These are phyloP conservation scores for Heliothis virescens DNA, from an alignment of 1,140 invertebrate genomes.

Conservation along the genomic window DNA sequence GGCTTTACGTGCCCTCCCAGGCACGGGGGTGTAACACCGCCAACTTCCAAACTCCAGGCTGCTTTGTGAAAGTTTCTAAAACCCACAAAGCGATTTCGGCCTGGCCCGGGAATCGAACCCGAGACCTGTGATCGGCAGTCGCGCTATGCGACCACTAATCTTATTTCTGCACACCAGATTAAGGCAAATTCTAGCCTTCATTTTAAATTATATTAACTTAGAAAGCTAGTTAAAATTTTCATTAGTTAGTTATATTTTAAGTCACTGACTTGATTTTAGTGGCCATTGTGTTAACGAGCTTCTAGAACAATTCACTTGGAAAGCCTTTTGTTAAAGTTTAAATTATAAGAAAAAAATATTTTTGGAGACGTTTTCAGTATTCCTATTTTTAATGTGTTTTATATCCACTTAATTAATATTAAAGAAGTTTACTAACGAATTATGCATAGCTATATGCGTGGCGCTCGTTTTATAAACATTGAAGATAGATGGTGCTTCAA, in stretches of 20 bases:
- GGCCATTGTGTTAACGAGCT: not conserved
- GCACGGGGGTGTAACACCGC: too few species aligned
- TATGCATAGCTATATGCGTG: too few species aligned
- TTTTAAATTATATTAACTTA: not conserved
- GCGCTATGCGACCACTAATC: too few species aligned
- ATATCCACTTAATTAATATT: not conserved
- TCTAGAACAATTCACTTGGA: constrained; percentile 4
- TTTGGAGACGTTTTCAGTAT: not conserved
- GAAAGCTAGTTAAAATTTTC: not conserved
- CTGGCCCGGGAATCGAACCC: too few species aligned
- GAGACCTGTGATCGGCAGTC: too few species aligned
- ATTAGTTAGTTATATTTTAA: not conserved
- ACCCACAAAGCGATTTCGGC: too few species aligned
- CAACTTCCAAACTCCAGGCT: too few species aligned
- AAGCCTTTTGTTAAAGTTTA: not conserved
- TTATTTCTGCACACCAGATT: not conserved
- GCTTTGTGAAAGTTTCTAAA: too few species aligned
- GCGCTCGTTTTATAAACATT: too few species aligned
- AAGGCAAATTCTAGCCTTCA: not conserved
- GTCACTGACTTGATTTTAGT: not conserved
- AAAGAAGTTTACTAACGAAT: too few species aligned
- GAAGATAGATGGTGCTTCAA: too few species aligned
- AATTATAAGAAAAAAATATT: not conserved
- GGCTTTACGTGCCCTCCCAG: too few species aligned
- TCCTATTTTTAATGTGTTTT: not conserved